phyloP scores from a whole-genome alignment of 2,888 invertebrate species.

The Chrysolina haemoptera region DNA sequence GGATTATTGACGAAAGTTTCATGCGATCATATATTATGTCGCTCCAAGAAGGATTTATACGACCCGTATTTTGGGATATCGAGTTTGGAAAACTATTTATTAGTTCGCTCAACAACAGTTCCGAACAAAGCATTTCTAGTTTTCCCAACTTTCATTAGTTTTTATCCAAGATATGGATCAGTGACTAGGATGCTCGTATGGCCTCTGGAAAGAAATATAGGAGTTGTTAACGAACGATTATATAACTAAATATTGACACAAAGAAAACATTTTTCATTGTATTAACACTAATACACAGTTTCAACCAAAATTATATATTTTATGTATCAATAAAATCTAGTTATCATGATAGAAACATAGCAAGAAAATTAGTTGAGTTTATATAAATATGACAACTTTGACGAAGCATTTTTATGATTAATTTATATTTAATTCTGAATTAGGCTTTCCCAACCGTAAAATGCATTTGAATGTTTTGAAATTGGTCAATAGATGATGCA shows the following conservation, averaged over 20 bases:
- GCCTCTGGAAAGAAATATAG: not conserved
- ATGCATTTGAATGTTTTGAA: no score
- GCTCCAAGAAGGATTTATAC: slow-evolving; percentile 1
- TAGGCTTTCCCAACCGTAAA: no score
- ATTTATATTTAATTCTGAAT: no score
- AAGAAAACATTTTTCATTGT: no score
- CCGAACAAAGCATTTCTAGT: not conserved
- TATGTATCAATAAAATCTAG: no score
- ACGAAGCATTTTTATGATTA: no score
- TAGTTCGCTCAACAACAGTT: not conserved
- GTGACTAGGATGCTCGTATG: not conserved
- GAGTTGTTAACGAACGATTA: not conserved
- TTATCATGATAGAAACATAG: no score
- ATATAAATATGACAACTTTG: no score
- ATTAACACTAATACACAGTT: no score
- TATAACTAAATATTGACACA: not conserved
- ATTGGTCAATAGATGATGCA: no score
- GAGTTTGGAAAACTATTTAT: not conserved
- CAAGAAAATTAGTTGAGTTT: no score
- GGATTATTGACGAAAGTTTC: slow-evolving; percentile 3
- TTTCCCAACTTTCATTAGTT: not conserved
- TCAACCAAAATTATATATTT: no score
- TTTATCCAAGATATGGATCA: not conserved
- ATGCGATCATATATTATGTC: not conserved
- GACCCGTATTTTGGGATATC: slow-evolving; percentile 2